Evolutionary conservation across 1,140 invertebrate genomes (phyloP), one percentile per base, ranked within the genome.

Genomic region (Dendroctonus valens): DNA sequence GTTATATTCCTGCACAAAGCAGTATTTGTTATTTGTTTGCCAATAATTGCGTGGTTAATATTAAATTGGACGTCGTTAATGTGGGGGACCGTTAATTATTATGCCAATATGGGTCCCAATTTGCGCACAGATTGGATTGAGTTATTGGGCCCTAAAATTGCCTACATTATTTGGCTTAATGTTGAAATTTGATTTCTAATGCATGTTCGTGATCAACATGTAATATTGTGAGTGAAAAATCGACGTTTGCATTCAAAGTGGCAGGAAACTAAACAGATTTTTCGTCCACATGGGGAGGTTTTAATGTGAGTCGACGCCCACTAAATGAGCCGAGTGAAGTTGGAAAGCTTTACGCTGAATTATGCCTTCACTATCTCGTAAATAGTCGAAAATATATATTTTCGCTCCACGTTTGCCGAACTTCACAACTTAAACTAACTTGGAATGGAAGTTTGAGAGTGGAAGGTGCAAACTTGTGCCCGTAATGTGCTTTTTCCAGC

Each of bases 321-420:
- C 50, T 52, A 52, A 52, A 52, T 52, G 50, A 52, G 38, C 50
- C 50, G 5, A 9, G 12, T 15, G 15, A 52, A 52, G 50, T 52
- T 52, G n/a, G 50, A 52, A 52, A 52, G 50, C 50, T 52, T 26
- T 52, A 52, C 14, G 15, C 50, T n/a, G 38, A 52, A 52, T 52
- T 15, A 52, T 52, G 38, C 50, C 15, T 26, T 52, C 37, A 52
- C 50, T 52, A 52, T 52, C 50, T 52, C n/a, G n/a, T 52, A 52
- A 52, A 26, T 26, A 52, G 50, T 52, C 50, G 50, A 52, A 52
- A 52, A 52, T 52, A 52, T 52, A 52, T 52, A 6, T 52, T 46
- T 46, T 52, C 12, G 12, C 50, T 52, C n/a, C 12, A 26, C 50
- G 14, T 52, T 52, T 52, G 38, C 50, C 50, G n/a, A 52, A 52